Evolutionary conservation across 23 tunicate genomes (phyloP).

Genomic region (Pegea sp.): DNA sequence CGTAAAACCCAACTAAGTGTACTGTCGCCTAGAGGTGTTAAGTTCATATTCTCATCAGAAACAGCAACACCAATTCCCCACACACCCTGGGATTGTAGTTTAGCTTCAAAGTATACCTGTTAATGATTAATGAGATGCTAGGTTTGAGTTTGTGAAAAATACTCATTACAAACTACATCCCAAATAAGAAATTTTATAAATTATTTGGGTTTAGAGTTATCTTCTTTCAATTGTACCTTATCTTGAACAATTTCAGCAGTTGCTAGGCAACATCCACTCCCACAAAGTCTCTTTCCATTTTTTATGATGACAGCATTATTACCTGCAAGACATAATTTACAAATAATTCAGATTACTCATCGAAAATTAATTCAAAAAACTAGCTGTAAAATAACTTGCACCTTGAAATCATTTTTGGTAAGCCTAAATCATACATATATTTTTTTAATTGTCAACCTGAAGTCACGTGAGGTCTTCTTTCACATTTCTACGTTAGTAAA

Average conservation of each 20-base stretch:
- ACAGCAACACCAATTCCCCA: constrained; percentile 89
- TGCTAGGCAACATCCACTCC: constrained; percentile 71
- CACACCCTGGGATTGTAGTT: constrained; percentile 81
- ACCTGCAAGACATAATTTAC: constrained; percentile 7
- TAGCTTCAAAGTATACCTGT: constrained; percentile 92
- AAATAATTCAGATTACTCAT: neutral
- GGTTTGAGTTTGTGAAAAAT: too few relatives aligned
- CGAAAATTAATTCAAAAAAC: neutral
- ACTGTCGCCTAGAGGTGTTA: constrained; percentile 59
- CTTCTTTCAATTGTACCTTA: constrained; percentile 17
- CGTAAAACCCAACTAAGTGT: constrained; percentile 70
- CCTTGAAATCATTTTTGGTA: too few relatives aligned
- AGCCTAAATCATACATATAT: too few relatives aligned
- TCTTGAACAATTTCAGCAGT: constrained; percentile 75
- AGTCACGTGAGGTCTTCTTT: too few relatives aligned
- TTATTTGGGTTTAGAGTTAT: neutral
- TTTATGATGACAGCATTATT: constrained; percentile 88
- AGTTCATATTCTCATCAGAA: constrained; percentile 21
- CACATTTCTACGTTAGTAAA: too few relatives aligned
- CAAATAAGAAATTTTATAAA: neutral
- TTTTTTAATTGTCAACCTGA: neutral
- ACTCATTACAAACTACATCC: neutral
- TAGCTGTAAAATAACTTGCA: neutral
- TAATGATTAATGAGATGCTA: too few relatives aligned
- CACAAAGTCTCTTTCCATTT: constrained; percentile 83